Percentiles rank a stretch among this genome's conserved stretches.
Conservation (phyloP, 2,797 vertebrate genomes). For the Gadopsis marmoratus region DNA sequence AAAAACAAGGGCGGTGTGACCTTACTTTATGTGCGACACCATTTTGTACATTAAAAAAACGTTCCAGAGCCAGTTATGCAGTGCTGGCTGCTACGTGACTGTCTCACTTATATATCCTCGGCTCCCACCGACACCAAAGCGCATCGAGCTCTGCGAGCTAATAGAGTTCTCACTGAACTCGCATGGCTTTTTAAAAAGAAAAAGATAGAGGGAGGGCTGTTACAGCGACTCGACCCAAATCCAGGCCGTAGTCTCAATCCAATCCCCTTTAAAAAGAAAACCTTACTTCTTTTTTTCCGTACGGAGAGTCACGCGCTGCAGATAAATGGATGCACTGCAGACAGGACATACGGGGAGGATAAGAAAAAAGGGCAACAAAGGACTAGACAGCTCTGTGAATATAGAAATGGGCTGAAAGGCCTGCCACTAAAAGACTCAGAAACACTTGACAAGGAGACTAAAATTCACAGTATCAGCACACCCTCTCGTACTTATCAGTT, state of each 20-base stretch:
- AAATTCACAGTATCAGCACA: constrained; percentile 43
- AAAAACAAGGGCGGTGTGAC: constrained; percentile 7
- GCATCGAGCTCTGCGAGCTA: constrained; percentile 8
- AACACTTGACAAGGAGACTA: constrained; percentile 27
- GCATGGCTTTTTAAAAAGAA: constrained; percentile 7
- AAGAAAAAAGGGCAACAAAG: constrained; percentile 42
- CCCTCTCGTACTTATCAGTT: constrained; percentile 37
- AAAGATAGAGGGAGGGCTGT: background rate
- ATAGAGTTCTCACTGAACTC: constrained; percentile 35
- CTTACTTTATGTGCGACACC: background rate
- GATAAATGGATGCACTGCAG: constrained; percentile 43
- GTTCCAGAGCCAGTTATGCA: constrained; percentile 2
- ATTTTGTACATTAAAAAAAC: constrained; percentile 15
- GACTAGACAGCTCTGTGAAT: constrained; percentile 37
- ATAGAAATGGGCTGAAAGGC: constrained; percentile 12
- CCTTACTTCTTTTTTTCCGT: background rate
- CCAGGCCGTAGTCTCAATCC: constrained; percentile 23
- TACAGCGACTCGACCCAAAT: constrained; percentile 23
- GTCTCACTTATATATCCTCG: background rate
- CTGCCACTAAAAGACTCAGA: background rate
- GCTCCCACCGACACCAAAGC: constrained; percentile 8
- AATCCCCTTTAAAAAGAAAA: constrained; percentile 27
- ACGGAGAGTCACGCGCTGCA: background rate
- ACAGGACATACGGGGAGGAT: constrained; percentile 37
- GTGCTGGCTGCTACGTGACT: background rate